Evolutionary conservation across 1,140 invertebrate genomes (phyloP).

Genomic region (Ostrea denselamellosa): DNA sequence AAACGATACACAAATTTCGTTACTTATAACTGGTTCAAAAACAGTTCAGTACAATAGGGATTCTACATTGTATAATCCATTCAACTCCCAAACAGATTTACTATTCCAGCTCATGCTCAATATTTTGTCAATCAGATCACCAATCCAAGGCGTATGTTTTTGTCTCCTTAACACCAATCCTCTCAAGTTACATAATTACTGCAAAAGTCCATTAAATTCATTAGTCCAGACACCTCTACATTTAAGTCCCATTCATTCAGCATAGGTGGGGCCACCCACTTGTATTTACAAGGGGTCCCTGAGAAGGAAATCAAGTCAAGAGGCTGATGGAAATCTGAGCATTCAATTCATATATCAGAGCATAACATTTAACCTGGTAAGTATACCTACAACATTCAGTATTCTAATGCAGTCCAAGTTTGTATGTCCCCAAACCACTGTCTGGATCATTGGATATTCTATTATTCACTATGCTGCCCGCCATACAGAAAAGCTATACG

Average conservation of each 20-base stretch:
- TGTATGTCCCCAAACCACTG: neutral
- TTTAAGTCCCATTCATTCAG: constrained; percentile 38
- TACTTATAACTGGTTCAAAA: constrained; percentile 12
- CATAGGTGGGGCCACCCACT: constrained; percentile 38
- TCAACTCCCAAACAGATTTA: neutral
- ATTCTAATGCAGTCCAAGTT: neutral
- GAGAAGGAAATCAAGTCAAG: neutral
- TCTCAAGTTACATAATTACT: constrained; percentile 36
- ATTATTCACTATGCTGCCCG: neutral
- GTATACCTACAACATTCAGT: neutral
- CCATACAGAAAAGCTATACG: neutral
- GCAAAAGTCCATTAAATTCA: constrained; percentile 41
- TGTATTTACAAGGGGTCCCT: neutral
- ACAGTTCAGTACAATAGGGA: neutral
- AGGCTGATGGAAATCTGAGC: neutral
- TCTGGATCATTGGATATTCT: neutral
- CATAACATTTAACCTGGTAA: too few species aligned
- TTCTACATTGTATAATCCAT: neutral
- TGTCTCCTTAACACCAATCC: too few species aligned
- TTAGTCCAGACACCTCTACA: constrained; percentile 26
- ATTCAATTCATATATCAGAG: neutral
- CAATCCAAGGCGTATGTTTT: neutral
- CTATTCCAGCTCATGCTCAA: neutral
- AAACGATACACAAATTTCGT: neutral
- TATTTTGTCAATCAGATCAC: neutral